Conservation (phyloP, 1,140 invertebrate genomes). For the Drosophila pallidifrons region DNA sequence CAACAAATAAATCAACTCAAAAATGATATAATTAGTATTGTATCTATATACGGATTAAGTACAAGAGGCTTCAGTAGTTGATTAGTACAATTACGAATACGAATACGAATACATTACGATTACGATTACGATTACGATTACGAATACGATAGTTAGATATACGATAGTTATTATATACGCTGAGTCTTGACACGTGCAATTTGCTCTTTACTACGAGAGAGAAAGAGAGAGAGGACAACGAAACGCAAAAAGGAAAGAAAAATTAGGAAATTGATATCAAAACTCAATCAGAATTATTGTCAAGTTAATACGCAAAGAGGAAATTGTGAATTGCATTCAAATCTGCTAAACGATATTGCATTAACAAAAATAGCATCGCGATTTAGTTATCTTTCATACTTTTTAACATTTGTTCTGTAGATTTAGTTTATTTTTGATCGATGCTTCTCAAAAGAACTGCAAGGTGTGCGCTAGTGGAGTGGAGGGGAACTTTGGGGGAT, state of each 20-base stretch:
- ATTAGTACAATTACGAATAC: conserved; percentile 47
- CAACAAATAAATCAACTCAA: conserved; percentile 23
- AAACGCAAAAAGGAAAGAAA: conserved; percentile 11
- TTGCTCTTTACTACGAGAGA: conserved; percentile 51
- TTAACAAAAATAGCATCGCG: not conserved
- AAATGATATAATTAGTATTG: not conserved
- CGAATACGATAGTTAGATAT: conserved; percentile 52
- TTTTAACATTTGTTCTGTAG: not conserved
- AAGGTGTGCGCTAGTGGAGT: conserved; percentile 36
- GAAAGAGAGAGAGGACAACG: conserved; percentile 13
- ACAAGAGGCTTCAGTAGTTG: conserved; percentile 32
- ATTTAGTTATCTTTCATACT: not conserved
- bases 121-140: conserved; percentile 51
- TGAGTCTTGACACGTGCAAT: conserved; percentile 64
- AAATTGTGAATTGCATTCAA: conserved; percentile 10
- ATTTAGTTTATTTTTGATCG: conserved; percentile 8
- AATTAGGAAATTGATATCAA: not conserved
- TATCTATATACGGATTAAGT: conserved; percentile 12
- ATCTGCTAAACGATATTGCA: conserved; percentile 4
- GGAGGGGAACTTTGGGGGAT: not conserved
- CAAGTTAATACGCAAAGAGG: conserved; percentile 17
- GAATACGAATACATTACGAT: conserved; percentile 50
- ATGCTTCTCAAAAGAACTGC: conserved; percentile 25
- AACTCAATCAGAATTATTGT: not conserved
- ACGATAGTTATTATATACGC: conserved; percentile 12